Conservation (phyloP, 2,888 invertebrate species). For the Apomyelois bistriatella region DNA sequence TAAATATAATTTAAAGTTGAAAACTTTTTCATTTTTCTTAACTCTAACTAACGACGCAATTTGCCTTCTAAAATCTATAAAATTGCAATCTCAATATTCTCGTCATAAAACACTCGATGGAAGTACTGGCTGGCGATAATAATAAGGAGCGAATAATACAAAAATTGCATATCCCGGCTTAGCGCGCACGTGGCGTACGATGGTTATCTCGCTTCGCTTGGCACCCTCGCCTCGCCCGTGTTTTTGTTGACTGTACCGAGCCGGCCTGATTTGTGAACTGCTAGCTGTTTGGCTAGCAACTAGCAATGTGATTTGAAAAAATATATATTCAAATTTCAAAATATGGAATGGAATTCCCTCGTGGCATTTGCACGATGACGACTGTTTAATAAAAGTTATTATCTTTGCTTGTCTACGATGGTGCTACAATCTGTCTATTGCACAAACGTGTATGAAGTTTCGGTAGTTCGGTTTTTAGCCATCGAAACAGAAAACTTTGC, state of each 20-base stretch:
- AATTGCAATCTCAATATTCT: slow-evolving; percentile 12
- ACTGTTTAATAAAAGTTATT: too few species aligned
- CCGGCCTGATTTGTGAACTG: slow-evolving; percentile 7
- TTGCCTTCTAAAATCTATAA: background rate
- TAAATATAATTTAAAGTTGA: too few species aligned
- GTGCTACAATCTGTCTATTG: too few species aligned
- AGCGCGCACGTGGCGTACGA: slow-evolving; percentile 57
- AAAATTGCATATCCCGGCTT: slow-evolving; percentile 60
- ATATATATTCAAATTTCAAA: background rate
- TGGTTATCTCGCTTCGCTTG: slow-evolving; percentile 69
- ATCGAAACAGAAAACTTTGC: too few species aligned
- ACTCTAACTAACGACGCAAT: background rate
- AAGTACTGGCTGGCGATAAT: slow-evolving; percentile 35
- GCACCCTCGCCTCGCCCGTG: slow-evolving; percentile 41
- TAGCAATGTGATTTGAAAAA: slow-evolving; percentile 2
- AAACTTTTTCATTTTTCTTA: background rate
- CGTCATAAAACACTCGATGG: slow-evolving; percentile 45
- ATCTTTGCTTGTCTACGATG: too few species aligned
- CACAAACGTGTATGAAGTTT: too few species aligned
- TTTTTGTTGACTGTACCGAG: slow-evolving; percentile 14
- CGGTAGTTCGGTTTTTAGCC: too few species aligned
- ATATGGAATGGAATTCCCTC: background rate
- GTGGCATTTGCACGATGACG: background rate
- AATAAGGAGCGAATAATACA: slow-evolving; percentile 56
- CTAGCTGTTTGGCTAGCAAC: slow-evolving; percentile 6